These are phyloP conservation scores for Thymallus thymallus DNA, from an alignment of 2,113 vertebrate genomes.

Conservation along the genomic window DNA sequence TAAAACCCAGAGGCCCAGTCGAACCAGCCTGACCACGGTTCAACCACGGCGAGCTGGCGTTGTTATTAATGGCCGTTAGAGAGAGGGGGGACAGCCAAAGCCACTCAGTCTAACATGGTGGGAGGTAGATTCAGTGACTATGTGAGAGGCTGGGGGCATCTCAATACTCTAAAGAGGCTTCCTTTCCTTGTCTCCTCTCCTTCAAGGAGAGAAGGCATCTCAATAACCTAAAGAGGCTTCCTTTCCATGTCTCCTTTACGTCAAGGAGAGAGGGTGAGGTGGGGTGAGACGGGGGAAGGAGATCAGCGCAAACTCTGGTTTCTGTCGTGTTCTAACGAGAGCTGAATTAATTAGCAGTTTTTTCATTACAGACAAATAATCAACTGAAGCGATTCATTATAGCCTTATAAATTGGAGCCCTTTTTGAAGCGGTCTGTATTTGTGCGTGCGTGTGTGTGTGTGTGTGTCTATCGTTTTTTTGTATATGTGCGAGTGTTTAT, in stretches of 20 bases:
- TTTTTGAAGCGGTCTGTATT: conserved; percentile 53
- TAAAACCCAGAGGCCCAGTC: background rate
- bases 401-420: conserved; percentile 46
- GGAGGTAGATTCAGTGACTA: background rate
- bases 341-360: conserved; percentile 63
- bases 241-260: no score
- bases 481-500: no score
- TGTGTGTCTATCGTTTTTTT: background rate
- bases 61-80: conserved; percentile 32
- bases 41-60: conserved; percentile 15
- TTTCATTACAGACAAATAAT: conserved; percentile 56
- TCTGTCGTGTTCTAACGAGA: conserved; percentile 52
- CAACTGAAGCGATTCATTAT: conserved; percentile 53
- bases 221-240: background rate
- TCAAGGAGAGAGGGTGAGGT: conserved; percentile 27
- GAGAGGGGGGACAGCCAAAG: conserved; percentile 20
- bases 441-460: background rate
- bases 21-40: conserved; percentile 1
- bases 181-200: no score
- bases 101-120: conserved; percentile 1
- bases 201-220: background rate
- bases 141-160: background rate
- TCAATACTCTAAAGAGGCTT: background rate
- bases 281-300: conserved; percentile 26
- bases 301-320: conserved; percentile 60